Base-by-base conservation (phyloP, 2,888 invertebrate genomes). In the Cerastoderma edule region DNA sequence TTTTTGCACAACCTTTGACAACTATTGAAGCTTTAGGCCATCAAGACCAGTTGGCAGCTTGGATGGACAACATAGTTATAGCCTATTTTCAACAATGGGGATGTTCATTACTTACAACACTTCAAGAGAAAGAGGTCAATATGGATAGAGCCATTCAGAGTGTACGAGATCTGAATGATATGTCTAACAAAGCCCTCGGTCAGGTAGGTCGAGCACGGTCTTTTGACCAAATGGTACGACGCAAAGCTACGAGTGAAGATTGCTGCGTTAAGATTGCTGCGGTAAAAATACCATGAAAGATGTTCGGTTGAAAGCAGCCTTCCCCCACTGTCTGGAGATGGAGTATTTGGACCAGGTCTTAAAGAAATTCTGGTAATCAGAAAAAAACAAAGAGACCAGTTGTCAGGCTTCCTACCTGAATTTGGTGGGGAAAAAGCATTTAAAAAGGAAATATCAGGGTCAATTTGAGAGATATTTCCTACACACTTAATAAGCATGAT, bases 111-210 rank as follows among this genome's bases (percentile, higher is more conserved):
- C 44, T 13, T 44, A 44, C 44, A 44, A 53, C 53, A 53, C 53
- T 22, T 16, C 22, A 53, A n/a, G 22, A 53, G 22, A 53, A 53
- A 53, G 22, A 53, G 10, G 8, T 22, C 22, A 53, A 53, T 22
- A 53, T 53, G 8, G 53, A 53, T 22, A 53, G 53, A 22, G 53
- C 53, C 22, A 53, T 53, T 16, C 53, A 53, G 22, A 53, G 22
- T 53, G 53, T 53, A n/a, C 53, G 53, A 22, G 53, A 53, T 53
- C 22, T 53, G 53, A n/a, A 53, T 53, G 53, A 53, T 22, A 53
- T 53, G 53, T 53, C 53, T 8, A 53, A 53, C 53, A 53, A 22
- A 22, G 53, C 44, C 44, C 16, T 44, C 8, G 44, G 19, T 44
- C 44, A 44, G 19, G 44, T 19, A 44, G 44, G 44, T 44, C 44